These are phyloP conservation scores for Callyntrura guangdongensis DNA, from an alignment of 2,888 invertebrate genomes.

Conservation along the genomic window DNA sequence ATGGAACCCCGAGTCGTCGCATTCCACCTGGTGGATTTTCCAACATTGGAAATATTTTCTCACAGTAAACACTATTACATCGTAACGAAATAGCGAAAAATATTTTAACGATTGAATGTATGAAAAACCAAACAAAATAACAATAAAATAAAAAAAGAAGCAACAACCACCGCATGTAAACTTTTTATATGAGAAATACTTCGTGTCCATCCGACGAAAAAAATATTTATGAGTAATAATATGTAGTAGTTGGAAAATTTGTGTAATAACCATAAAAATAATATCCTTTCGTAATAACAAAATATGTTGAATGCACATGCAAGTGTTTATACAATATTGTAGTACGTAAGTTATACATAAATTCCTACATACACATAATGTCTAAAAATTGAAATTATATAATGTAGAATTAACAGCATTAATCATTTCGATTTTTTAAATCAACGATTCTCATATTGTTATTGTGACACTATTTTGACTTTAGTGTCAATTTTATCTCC, in stretches of 20 bases:
- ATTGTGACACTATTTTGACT: background rate
- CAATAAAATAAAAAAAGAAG: constrained; percentile 46
- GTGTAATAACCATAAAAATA: constrained; percentile 32
- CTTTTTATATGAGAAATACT: constrained; percentile 43
- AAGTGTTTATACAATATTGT: constrained; percentile 37
- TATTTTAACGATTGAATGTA: constrained; percentile 57
- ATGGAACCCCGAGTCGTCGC: constrained; percentile 81
- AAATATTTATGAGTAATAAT: constrained; percentile 40
- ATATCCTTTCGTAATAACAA: constrained; percentile 16
- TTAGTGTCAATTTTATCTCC: background rate
- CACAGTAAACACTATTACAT: constrained; percentile 60
- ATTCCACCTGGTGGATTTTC: constrained; percentile 84
- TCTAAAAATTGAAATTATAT: background rate
- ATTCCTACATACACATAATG: background rate
- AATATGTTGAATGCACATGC: constrained; percentile 26
- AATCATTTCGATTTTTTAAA: background rate
- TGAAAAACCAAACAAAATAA: constrained; percentile 23
- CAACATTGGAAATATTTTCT: constrained; percentile 78
- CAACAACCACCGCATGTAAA: constrained; percentile 55
- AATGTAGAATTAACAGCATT: background rate
- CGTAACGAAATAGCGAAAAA: constrained; percentile 62
- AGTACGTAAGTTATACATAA: constrained; percentile 9
- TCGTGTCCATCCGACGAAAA: constrained; percentile 47
- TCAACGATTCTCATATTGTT: background rate
- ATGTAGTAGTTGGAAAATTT: constrained; percentile 40